Evolutionary conservation across 2,888 invertebrate species (phyloP).

Genomic region (Cabera pusaria): DNA sequence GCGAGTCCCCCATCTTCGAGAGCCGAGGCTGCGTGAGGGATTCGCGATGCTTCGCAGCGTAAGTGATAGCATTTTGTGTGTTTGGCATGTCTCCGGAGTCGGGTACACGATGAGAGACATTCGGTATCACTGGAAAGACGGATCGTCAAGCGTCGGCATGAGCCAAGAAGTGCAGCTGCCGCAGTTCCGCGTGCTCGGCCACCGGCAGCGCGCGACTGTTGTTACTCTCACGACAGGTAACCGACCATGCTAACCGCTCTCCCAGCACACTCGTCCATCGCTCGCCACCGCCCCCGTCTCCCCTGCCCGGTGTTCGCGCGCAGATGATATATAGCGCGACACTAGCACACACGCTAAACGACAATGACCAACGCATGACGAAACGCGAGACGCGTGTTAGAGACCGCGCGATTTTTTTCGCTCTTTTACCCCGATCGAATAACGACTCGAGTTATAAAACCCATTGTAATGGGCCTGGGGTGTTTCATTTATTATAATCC

Average conservation of each 20-base stretch:
- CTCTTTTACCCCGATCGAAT: conserved; percentile 71
- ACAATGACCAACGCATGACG: conserved; percentile 71
- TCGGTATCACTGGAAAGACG: conserved; percentile 98
- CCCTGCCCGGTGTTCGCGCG: conserved; percentile 78
- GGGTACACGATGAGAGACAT: conserved; percentile 99
- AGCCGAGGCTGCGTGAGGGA: conserved; percentile 53
- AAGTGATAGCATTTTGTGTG: conserved; percentile 84
- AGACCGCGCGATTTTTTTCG: conserved; percentile 66
- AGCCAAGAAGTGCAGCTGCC: conserved; percentile 97
- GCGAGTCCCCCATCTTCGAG: conserved; percentile 49
- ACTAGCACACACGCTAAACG: conserved; percentile 76
- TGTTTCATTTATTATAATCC: conserved; percentile 77
- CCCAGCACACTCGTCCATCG: conserved; percentile 72
- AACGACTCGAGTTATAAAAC: conserved; percentile 77
- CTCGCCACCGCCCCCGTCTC: conserved; percentile 77
- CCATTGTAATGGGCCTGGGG: conserved; percentile 83
- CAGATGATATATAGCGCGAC: conserved; percentile 69
- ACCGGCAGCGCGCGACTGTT: conserved; percentile 96
- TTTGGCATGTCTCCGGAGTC: conserved; percentile 88
- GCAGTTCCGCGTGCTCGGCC: conserved; percentile 98
- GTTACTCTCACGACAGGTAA: conserved; percentile 98
- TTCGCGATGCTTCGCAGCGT: conserved; percentile 75
- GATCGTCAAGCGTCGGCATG: conserved; percentile 96
- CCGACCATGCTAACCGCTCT: conserved; percentile 65
- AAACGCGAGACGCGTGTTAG: conserved; percentile 70